Percentiles rank a stretch among this genome's conserved stretches.
Evolutionary conservation across 2,888 invertebrate genomes (phyloP).

Genomic region (Athalia circularis): DNA sequence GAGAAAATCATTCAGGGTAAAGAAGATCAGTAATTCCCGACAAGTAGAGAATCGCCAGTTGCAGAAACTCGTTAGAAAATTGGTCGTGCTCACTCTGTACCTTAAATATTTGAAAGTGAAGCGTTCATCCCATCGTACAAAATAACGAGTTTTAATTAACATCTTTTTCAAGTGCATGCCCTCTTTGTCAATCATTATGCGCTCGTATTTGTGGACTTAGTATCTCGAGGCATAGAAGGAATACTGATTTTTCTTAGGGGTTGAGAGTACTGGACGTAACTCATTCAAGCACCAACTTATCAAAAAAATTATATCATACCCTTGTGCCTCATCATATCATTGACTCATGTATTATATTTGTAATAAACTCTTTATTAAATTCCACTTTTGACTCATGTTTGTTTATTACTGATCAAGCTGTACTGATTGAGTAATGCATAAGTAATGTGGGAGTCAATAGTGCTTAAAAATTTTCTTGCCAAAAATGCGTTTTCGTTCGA

Average conservation of each 20-base stretch:
- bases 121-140: constrained; percentile 51
- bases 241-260: neutral
- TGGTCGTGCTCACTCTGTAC: constrained; percentile 64
- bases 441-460: neutral
- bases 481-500: too few species aligned
- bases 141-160: neutral
- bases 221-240: neutral
- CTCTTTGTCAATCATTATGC: too few species aligned
- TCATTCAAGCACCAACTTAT: neutral
- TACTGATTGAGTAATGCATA: neutral
- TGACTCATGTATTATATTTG: constrained; percentile 51
- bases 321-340: constrained; percentile 32
- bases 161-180: too few species aligned
- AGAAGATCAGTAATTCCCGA: constrained; percentile 12
- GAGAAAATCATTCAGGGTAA: constrained; percentile 11
- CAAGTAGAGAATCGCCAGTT: constrained; percentile 8
- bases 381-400: constrained; percentile 46
- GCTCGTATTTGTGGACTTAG: neutral
- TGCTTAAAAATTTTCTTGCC: neutral
- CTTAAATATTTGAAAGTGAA: constrained; percentile 61
- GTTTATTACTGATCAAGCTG: constrained; percentile 27
- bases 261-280: neutral
- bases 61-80: constrained; percentile 55
- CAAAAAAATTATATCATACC: constrained; percentile 15
- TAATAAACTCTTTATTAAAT: constrained; percentile 50